Percentiles rank a stretch among this genome's conserved stretches.
Evolutionary conservation across 2,888 invertebrate species (phyloP).

Genomic region (Encarsia formosa): DNA sequence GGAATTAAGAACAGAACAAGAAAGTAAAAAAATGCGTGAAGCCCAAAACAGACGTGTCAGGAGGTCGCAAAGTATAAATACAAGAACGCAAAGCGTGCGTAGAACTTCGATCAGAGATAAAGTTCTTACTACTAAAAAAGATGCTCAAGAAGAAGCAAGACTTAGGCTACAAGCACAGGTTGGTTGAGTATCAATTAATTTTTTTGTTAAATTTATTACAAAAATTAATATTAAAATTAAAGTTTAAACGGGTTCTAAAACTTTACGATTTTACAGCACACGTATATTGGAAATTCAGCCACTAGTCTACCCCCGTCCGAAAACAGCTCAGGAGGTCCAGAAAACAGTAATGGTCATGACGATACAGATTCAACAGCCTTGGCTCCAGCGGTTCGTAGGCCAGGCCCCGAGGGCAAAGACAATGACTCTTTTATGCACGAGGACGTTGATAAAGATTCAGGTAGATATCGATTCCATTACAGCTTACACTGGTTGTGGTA

Average conservation of each 20-base stretch:
- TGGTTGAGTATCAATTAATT: constrained; percentile 45
- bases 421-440: constrained; percentile 65
- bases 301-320: constrained; percentile 36
- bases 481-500: constrained; percentile 44
- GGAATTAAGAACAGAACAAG: constrained; percentile 85
- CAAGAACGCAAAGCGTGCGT: constrained; percentile 87
- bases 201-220: no score
- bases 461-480: constrained; percentile 43
- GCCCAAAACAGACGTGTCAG: constrained; percentile 63
- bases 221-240: no score
- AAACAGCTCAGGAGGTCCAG: constrained; percentile 31
- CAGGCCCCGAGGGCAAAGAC: constrained; percentile 73
- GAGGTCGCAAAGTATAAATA: constrained; percentile 70
- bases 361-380: constrained; percentile 36
- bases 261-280: constrained; percentile 12
- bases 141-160: constrained; percentile 89
- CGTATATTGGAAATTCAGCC: constrained; percentile 27
- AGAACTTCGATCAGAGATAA: constrained; percentile 91
- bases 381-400: constrained; percentile 59
- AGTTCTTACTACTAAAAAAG: constrained; percentile 87
- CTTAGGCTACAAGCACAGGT: constrained; percentile 64
- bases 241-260: no score
- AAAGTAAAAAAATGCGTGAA: constrained; percentile 66
- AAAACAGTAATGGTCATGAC: constrained; percentile 31
- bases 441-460: constrained; percentile 57